Percentiles rank a stretch among this genome's conserved stretches.
phyloP scores from a whole-genome alignment of 2,888 invertebrate species.

The Caenorhabditis afra region DNA sequence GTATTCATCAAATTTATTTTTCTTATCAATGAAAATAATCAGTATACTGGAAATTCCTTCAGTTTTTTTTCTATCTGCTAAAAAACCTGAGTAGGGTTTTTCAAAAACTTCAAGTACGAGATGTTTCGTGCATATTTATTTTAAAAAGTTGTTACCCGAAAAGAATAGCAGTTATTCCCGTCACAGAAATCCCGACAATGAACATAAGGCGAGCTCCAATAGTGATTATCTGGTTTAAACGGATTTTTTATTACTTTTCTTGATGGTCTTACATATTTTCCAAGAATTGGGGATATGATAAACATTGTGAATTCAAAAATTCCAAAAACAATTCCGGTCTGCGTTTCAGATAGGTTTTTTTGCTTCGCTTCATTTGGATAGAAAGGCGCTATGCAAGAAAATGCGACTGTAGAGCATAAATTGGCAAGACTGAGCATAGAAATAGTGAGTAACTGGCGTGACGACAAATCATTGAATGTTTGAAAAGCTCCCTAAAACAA shows the following conservation, averaged over 20 bases:
- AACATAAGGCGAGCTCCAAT: conserved; percentile 89
- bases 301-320: conserved; percentile 80
- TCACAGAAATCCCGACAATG: conserved; percentile 89
- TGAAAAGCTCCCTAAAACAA: background rate
- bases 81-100: too few species aligned
- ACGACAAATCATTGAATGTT: conserved; percentile 18
- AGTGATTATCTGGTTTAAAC: conserved; percentile 84
- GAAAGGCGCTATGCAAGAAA: conserved; percentile 80
- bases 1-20: too few species aligned
- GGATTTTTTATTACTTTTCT: conserved; percentile 9
- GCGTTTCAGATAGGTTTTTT: conserved; percentile 77
- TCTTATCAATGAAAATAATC: too few species aligned
- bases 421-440: conserved; percentile 79
- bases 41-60: too few species aligned
- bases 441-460: conserved; percentile 73
- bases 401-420: conserved; percentile 79
- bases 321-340: conserved; percentile 80
- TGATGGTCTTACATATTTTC: conserved; percentile 77
- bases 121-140: too few species aligned
- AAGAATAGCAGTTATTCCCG: conserved; percentile 89
- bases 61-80: too few species aligned
- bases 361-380: conserved; percentile 78
- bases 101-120: too few species aligned
- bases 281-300: conserved; percentile 79
- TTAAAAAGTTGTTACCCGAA: too few species aligned